Conservation (phyloP, 2,797 vertebrate species). For the Oceanodroma leucorhoa region DNA sequence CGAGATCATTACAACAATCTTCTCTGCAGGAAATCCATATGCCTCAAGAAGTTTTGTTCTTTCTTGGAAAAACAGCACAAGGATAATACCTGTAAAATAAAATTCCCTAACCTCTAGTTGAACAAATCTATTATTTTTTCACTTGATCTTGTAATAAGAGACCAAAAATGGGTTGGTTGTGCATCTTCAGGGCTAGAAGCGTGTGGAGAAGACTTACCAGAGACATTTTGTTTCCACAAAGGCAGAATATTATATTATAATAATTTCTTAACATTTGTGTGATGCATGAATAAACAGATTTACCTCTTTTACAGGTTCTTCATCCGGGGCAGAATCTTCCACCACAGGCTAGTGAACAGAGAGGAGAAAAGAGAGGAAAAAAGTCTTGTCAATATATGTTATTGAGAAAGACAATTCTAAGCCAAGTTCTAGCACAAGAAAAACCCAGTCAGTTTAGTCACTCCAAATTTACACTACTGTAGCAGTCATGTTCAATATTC, state of each 20-base stretch:
- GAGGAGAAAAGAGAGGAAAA: not conserved
- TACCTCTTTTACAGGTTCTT: conserved; percentile 67
- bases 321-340: conserved; percentile 61
- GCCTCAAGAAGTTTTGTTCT: not conserved
- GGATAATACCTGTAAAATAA: not conserved
- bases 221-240: not conserved
- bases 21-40: not conserved
- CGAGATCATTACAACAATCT: not conserved
- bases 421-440: not conserved
- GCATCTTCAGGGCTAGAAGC: not conserved
- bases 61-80: not conserved
- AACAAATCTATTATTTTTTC: not conserved
- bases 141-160: not conserved
- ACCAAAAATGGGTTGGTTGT: not conserved
- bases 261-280: not conserved
- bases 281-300: not conserved
- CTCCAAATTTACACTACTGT: not conserved
- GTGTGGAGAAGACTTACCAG: not conserved
- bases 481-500: not conserved
- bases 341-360: conserved; percentile 38
- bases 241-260: not conserved
- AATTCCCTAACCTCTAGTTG: not conserved
- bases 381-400: not conserved
- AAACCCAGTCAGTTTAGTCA: not conserved
- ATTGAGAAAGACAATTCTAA: not conserved